Conservation (phyloP, 2,888 invertebrate species). For the Lamproptera curius region DNA sequence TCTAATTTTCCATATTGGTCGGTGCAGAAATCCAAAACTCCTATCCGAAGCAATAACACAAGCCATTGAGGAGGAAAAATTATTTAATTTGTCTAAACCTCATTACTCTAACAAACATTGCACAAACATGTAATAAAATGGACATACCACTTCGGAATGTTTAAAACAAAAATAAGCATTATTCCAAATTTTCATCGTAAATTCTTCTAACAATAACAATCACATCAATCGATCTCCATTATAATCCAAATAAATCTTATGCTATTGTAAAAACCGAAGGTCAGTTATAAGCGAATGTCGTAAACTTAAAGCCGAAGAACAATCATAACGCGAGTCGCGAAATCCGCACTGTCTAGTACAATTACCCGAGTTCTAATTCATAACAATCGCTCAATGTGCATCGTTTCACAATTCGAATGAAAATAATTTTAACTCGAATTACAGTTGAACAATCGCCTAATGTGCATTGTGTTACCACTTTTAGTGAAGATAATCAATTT, state of each 20-base stretch:
- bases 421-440: not conserved
- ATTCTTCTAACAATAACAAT: not conserved
- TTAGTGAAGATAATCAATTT: not conserved
- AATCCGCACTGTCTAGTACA: not conserved
- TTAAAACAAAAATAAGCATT: too few species aligned
- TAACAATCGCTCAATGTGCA: not conserved
- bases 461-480: not conserved
- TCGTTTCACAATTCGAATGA: not conserved
- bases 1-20: not conserved
- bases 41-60: constrained; percentile 1
- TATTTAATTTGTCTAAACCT: constrained; percentile 1
- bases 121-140: constrained; percentile 1
- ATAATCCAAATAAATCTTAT: not conserved
- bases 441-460: not conserved
- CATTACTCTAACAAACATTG: constrained; percentile 1
- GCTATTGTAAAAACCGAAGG: not conserved
- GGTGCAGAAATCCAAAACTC: not conserved
- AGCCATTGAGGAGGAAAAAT: not conserved
- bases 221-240: too few species aligned
- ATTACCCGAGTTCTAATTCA: not conserved
- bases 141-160: constrained; percentile 1
- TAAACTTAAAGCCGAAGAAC: not conserved
- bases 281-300: too few species aligned
- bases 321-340: not conserved
- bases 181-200: not conserved